phyloP scores from a whole-genome alignment of 1,140 invertebrate genomes.

The Meteorus sp. region DNA sequence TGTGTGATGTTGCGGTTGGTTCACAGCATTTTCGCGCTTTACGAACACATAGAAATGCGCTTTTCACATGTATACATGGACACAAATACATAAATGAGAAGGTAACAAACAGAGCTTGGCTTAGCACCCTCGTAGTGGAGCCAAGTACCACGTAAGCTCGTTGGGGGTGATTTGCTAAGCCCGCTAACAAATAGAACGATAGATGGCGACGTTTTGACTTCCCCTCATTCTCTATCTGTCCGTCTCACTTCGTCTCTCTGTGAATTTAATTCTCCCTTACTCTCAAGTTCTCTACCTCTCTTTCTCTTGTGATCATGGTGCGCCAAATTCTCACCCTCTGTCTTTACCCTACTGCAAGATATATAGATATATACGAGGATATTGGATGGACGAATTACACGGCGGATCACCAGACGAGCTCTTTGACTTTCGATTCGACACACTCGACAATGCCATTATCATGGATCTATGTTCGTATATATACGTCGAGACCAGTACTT shows the following conservation, averaged over 20 bases:
- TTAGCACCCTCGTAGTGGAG: conserved; percentile 53
- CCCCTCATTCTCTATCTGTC: conserved; percentile 20
- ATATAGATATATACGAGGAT: no score
- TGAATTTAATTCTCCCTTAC: not conserved
- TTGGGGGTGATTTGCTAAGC: conserved; percentile 59
- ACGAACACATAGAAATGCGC: no score
- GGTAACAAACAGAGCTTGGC: conserved; percentile 21
- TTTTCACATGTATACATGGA: no score
- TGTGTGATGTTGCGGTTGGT: conserved; percentile 7
- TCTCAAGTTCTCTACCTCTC: conserved; percentile 8
- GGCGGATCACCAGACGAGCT: conserved; percentile 46
- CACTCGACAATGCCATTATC: conserved; percentile 43
- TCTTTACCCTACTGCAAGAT: conserved; percentile 34
- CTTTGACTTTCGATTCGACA: conserved; percentile 53
- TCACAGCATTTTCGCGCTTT: conserved; percentile 23
- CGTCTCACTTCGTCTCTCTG: conserved; percentile 11
- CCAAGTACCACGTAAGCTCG: conserved; percentile 53
- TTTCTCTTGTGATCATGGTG: not conserved
- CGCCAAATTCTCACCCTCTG: conserved; percentile 28
- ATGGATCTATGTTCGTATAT: conserved; percentile 17
- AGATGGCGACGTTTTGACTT: conserved; percentile 54
- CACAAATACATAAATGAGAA: not conserved
- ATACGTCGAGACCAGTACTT: not conserved
- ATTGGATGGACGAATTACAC: conserved; percentile 56
- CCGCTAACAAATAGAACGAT: conserved; percentile 60